phyloP scores from a whole-genome alignment of 1,140 invertebrate genomes.

The Helicorthomorpha holstii region DNA sequence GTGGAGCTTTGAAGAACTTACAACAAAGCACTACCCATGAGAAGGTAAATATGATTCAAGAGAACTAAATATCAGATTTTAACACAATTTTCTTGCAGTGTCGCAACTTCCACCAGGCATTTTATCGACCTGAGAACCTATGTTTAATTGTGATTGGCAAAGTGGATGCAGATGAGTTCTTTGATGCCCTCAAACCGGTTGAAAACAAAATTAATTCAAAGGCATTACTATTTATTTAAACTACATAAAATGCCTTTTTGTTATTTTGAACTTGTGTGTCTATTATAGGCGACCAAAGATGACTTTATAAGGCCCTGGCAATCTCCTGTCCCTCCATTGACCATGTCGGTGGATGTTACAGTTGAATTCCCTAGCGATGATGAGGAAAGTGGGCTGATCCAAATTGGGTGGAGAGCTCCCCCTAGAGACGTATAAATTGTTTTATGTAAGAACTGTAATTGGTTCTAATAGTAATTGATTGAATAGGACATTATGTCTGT shows the following conservation, averaged over 20 bases:
- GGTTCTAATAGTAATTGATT: neutral
- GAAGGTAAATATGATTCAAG: conserved; percentile 41
- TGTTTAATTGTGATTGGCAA: conserved; percentile 66
- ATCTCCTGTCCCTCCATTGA: conserved; percentile 41
- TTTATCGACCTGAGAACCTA: conserved; percentile 80
- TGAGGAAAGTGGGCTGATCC: conserved; percentile 64
- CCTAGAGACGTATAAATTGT: conserved; percentile 18
- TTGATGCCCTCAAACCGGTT: conserved; percentile 47
- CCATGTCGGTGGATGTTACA: conserved; percentile 29
- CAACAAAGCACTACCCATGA: conserved; percentile 57
- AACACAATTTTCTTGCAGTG: conserved; percentile 33
- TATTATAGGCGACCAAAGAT: conserved; percentile 32
- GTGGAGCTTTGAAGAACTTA: conserved; percentile 67
- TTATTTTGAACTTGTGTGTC: conserved; percentile 6
- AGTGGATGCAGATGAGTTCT: conserved; percentile 55
- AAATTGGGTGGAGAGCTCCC: conserved; percentile 67
- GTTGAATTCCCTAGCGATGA: conserved; percentile 64
- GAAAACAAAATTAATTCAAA: conserved; percentile 63
- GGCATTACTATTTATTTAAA: conserved; percentile 25
- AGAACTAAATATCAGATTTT: conserved; percentile 9
- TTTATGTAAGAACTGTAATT: neutral
- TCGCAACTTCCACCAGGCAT: conserved; percentile 58
- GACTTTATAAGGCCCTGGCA: conserved; percentile 58
- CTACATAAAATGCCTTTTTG: neutral
- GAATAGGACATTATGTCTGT: conserved; percentile 17